Base-by-base conservation (phyloP, 2,113 vertebrate species). In the Hiodon alosoides region DNA sequence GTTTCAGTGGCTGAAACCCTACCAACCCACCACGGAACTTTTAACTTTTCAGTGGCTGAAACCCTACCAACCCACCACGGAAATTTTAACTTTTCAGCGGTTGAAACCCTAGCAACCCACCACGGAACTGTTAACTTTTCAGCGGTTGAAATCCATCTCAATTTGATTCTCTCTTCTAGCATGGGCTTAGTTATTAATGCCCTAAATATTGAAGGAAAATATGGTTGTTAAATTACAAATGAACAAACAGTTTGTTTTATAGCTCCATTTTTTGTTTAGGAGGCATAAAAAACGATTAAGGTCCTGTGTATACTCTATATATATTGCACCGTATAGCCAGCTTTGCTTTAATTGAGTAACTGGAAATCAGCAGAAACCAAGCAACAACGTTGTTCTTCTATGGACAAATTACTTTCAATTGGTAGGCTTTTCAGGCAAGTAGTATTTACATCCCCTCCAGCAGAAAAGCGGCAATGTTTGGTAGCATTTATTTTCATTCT, bases 41-140 rank as follows among this genome's bases (percentile, higher is more conserved):
- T 85, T 87, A 83, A 81, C 86, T 85, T 83, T 83, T 83, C 69
- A 83, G 83, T 79, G 77, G 67, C 31, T 82, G 80, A 69, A 76
- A 73, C 80, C 72, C 59, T 59, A 72, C 74, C 77, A 79, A 79
- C 75, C 68, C 55, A 46, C 57, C 54, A 71, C 81, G 77, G 85
- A 81, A 61, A 51, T 83, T 61, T 85, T 87, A 83, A 81, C 86
- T 85, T n/a, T n/a, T n/a, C n/a, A n/a, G n/a, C n/a, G n/a, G n/a
- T n/a, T n/a, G n/a, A n/a, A n/a, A n/a, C n/a, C n/a, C n/a, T n/a
- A n/a, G n/a, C n/a, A n/a, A n/a, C n/a, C n/a, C n/a, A n/a, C n/a
- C n/a, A n/a, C n/a, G n/a, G n/a, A n/a, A n/a, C n/a, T n/a, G n/a
- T n/a, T n/a, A n/a, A n/a, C n/a, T n/a, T n/a, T n/a, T n/a, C n/a